A percentile compares a stretch with the other conserved stretches of the same genome.
These are phyloP conservation scores for Holothuria scabra DNA, from an alignment of 53 echinoderm and acorn worm species.

Conservation along the genomic window DNA sequence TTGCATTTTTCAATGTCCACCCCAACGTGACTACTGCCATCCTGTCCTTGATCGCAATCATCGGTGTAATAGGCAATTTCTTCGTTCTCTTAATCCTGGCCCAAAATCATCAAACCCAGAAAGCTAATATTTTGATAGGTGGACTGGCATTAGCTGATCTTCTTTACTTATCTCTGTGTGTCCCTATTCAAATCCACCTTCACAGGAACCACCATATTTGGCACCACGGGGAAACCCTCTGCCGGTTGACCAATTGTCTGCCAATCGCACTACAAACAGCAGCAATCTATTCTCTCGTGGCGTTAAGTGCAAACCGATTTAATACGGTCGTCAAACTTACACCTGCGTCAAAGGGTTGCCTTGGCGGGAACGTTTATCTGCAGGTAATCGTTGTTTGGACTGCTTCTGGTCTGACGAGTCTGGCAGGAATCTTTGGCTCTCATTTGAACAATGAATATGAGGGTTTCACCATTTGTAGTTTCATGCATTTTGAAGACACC, in stretches of 20 bases:
- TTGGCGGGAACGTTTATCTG: slow-evolving; percentile 37
- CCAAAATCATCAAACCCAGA: slow-evolving; percentile 28
- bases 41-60: slow-evolving; percentile 3
- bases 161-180: slow-evolving; percentile 21
- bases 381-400: slow-evolving; percentile 28
- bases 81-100: slow-evolving; percentile 27
- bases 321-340: slow-evolving; percentile 18
- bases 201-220: neutral
- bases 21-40: slow-evolving; percentile 20
- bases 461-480: neutral
- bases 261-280: slow-evolving; percentile 32
- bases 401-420: neutral
- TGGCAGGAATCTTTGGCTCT: slow-evolving; percentile 31
- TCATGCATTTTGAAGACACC: slow-evolving; percentile 39
- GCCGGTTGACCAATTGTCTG: neutral
- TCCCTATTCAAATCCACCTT: slow-evolving; percentile 16
- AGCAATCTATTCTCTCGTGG: slow-evolving; percentile 26
- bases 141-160: slow-evolving; percentile 32
- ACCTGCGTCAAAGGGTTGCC: slow-evolving; percentile 20
- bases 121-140: slow-evolving; percentile 43
- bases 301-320: slow-evolving; percentile 35
- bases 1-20: neutral
- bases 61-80: slow-evolving; percentile 31
- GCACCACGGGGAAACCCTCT: slow-evolving; percentile 22
- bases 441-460: neutral